phyloP scores from a whole-genome alignment of 2,888 invertebrate species.

The Abrostola triplasia region DNA sequence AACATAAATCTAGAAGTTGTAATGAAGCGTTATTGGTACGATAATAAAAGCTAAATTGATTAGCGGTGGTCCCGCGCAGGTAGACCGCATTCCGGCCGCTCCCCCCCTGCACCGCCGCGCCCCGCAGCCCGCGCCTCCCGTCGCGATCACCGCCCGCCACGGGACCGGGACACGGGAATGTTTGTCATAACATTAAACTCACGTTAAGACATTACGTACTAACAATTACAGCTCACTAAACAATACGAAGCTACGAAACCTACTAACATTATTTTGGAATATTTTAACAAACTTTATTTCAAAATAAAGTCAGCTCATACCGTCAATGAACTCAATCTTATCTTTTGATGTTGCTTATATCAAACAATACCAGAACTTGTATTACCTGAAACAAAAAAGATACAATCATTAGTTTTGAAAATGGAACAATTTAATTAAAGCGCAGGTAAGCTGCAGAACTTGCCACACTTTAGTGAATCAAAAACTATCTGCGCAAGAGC shows the following conservation, averaged over 20 bases:
- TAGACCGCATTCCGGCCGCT: constrained; percentile 82
- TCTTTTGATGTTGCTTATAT: constrained; percentile 4
- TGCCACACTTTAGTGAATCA: constrained; percentile 50
- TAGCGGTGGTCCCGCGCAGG: constrained; percentile 86
- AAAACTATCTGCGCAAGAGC: constrained; percentile 58
- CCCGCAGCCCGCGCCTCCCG: constrained; percentile 49
- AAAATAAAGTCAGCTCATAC: not conserved
- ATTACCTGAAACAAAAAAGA: constrained; percentile 58
- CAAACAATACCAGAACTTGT: constrained; percentile 31
- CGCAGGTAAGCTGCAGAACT: constrained; percentile 33
- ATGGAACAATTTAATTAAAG: constrained; percentile 22
- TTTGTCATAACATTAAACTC: constrained; percentile 78
- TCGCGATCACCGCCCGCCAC: constrained; percentile 46
- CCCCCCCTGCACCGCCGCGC: constrained; percentile 50
- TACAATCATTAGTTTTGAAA: constrained; percentile 34
- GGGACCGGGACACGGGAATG: constrained; percentile 69
- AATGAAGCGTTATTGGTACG: constrained; percentile 86
- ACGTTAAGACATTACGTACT: constrained; percentile 66
- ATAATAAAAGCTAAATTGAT: constrained; percentile 88
- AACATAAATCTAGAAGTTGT: constrained; percentile 77
- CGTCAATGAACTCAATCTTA: not conserved
- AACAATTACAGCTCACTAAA: constrained; percentile 61
- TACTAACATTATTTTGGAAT: not conserved
- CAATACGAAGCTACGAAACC: constrained; percentile 15
- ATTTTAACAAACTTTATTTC: constrained; percentile 13